These are phyloP conservation scores for Matsumurasca onukii DNA, from an alignment of 1,140 invertebrate species.

Conservation along the genomic window DNA sequence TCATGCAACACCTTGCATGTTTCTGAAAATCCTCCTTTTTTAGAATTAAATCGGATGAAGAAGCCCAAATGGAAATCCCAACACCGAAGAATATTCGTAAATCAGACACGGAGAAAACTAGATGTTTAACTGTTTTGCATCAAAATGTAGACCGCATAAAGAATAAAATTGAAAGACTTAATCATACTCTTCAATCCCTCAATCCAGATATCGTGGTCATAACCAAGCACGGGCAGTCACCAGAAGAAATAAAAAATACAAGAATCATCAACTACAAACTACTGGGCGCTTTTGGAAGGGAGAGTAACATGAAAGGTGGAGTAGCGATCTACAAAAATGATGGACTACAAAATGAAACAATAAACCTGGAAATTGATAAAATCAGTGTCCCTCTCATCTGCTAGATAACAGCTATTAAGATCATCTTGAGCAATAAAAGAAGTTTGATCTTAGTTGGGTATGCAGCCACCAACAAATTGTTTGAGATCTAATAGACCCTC, in stretches of 20 bases:
- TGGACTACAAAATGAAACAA: too few species aligned
- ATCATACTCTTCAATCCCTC: neutral
- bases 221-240: neutral
- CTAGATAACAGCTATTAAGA: neutral
- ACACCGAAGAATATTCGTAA: too few species aligned
- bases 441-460: neutral
- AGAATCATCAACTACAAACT: neutral
- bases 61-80: too few species aligned
- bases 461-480: neutral
- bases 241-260: neutral
- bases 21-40: too few species aligned
- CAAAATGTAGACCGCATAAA: neutral
- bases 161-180: neutral
- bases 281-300: neutral
- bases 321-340: too few species aligned
- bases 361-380: neutral
- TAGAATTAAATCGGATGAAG: too few species aligned
- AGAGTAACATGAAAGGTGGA: neutral
- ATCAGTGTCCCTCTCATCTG: neutral
- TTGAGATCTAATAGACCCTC: neutral
- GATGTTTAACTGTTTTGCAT: neutral
- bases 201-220: neutral
- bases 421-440: too few species aligned
- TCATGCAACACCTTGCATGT: too few species aligned
- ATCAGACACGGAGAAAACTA: neutral